A percentile compares a stretch with the other conserved stretches of the same genome.
Conservation (phyloP, 2,888 invertebrate genomes). For the Caenorhabditis afra region DNA sequence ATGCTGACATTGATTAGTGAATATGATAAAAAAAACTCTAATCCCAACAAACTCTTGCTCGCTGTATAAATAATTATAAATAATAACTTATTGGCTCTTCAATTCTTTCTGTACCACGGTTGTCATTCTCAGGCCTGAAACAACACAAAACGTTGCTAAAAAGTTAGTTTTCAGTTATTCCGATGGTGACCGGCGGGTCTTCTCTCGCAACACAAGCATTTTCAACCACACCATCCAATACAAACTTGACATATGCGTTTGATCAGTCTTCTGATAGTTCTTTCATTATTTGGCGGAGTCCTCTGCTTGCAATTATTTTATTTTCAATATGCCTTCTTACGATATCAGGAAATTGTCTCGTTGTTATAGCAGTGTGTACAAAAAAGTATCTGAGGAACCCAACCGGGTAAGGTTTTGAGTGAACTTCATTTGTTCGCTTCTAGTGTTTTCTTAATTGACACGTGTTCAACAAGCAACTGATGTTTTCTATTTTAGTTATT, state of each 20-base stretch:
- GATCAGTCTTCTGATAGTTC: neutral
- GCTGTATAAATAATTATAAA: too few relatives aligned
- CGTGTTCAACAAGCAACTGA: too few relatives aligned
- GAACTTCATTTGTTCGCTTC: too few relatives aligned
- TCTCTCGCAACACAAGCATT: neutral
- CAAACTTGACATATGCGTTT: neutral
- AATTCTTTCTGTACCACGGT: too few relatives aligned
- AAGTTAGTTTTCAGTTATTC: slow-evolving; percentile 6
- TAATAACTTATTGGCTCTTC: too few relatives aligned
- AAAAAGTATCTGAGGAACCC: slow-evolving; percentile 96
- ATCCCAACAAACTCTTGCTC: too few relatives aligned
- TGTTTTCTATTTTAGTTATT: slow-evolving; percentile 85
- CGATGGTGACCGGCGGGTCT: neutral
- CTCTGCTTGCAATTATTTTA: slow-evolving; percentile 86
- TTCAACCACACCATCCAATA: neutral
- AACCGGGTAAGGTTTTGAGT: slow-evolving; percentile 85
- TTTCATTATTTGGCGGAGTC: slow-evolving; percentile 74
- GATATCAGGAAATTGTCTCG: slow-evolving; percentile 94
- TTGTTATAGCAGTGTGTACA: slow-evolving; percentile 92
- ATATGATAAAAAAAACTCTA: too few relatives aligned
- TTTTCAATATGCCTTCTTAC: slow-evolving; percentile 92
- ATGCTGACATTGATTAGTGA: too few relatives aligned
- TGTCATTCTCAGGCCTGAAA: too few relatives aligned
- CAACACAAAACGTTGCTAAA: too few relatives aligned
- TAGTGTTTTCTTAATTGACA: too few relatives aligned